Evolutionary conservation across 2,797 vertebrate genomes (phyloP), one percentile per base, ranked within the genome.

Genomic region (Artibeus jamaicensis): DNA sequence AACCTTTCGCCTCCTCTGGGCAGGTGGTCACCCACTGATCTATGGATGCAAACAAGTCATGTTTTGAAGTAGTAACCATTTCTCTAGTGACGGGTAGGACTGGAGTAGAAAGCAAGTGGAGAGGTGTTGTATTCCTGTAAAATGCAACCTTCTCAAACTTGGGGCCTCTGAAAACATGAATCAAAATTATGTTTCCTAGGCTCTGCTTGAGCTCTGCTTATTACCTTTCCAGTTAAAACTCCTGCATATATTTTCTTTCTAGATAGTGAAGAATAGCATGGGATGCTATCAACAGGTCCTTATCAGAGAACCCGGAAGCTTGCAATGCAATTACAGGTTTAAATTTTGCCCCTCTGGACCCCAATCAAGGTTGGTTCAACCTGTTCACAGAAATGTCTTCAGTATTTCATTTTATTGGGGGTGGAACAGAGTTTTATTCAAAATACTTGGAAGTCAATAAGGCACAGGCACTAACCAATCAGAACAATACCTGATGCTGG

Each of bases 1-100:
- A 89, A 82, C 26, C 81, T 86, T 97, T 93, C 46, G 48, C 92
- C 79, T 92, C 57, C 77, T 62, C 82, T 37, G 68, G 48, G 74
- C 81, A 96, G 86, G 92, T 87, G 79, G 86, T 81, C 29, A 67
- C 57, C 62, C 79, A 65, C 26, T 73, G 83, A 81, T 67, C 55
- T 89, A 9, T 9, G 9, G 6, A 24, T 62, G 44, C 78, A 93
- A 93, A 94, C 50, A 92, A 91, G 70, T 21, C 65, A 37, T 6
- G 14, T 50, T 86, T 71, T 19, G 9, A 82, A 81, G 78, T 59
- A 29, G 77, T 48, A 53, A 89, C 53, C 83, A 89, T 34, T 70
- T 86, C 77, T 76, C 57, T 55, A 77, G 50, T 50, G 42, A 70
- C 32, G 94, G 14, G 55, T 44, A 46, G 94, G 53, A 55, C 12